These are phyloP conservation scores for Nemurella pictetii DNA, from an alignment of 2,888 invertebrate genomes.

Conservation along the genomic window DNA sequence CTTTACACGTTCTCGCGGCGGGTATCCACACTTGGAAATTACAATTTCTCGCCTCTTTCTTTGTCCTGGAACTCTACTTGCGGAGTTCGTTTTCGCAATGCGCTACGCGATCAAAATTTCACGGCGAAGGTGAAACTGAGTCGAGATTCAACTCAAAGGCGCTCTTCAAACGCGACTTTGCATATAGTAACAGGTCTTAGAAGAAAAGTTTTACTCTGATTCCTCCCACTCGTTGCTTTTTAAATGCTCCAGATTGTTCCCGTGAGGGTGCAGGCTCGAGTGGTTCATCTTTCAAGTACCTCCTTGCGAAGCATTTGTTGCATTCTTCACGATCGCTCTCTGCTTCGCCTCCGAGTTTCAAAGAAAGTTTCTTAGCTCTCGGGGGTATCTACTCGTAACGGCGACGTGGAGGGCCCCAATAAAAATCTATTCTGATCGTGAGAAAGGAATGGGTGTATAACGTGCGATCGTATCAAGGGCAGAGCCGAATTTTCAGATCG, in stretches of 20 bases:
- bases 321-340: not conserved
- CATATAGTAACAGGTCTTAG: not conserved
- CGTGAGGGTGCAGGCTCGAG: not conserved
- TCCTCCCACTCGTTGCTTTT: not conserved
- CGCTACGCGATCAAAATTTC: too few species aligned
- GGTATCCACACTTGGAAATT: too few species aligned
- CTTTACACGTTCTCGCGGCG: too few species aligned
- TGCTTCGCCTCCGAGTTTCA: not conserved
- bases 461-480: not conserved
- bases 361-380: not conserved
- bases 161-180: too few species aligned
- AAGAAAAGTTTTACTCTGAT: not conserved
- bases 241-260: not conserved
- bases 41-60: too few species aligned
- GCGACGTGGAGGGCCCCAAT: not conserved
- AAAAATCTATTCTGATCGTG: not conserved
- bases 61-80: too few species aligned
- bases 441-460: not conserved
- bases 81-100: too few species aligned
- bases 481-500: not conserved
- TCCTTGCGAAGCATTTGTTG: not conserved
- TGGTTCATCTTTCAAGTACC: not conserved
- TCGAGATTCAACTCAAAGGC: too few species aligned
- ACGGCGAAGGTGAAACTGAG: too few species aligned
- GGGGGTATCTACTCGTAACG: not conserved